phyloP scores from a whole-genome alignment of 2,888 invertebrate genomes.

The Leucophenga maculata region DNA sequence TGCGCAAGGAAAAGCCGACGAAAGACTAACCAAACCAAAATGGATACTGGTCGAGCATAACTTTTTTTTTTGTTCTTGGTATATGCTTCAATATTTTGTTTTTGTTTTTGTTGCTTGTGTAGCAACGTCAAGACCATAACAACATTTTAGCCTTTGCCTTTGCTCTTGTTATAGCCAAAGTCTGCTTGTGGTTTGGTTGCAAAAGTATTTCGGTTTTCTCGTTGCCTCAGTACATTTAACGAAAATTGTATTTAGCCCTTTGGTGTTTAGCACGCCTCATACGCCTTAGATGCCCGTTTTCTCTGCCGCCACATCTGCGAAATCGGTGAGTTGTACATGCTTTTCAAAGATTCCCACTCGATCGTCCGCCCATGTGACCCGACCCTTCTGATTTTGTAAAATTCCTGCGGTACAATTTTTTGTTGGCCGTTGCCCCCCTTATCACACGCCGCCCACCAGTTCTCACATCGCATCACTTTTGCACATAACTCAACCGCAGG shows the following conservation, averaged over 20 bases:
- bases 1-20: neutral
- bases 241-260: constrained; percentile 21
- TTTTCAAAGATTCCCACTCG: constrained; percentile 2
- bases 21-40: constrained; percentile 4
- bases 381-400: neutral
- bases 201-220: constrained; percentile 28
- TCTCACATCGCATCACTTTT: neutral
- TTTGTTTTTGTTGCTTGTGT: neutral
- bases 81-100: neutral
- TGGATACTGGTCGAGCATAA: neutral
- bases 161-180: neutral
- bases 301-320: neutral
- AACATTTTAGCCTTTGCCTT: constrained; percentile 8
- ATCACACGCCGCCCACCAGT: neutral
- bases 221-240: constrained; percentile 11
- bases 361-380: neutral
- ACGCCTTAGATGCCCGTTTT: neutral
- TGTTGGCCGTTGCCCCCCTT: neutral
- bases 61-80: constrained; percentile 10
- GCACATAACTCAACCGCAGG: constrained; percentile 49
- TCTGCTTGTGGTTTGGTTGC: constrained; percentile 32
- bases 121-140: constrained; percentile 19
- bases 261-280: constrained; percentile 6
- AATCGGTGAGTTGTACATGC: neutral
- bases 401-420: neutral